These are phyloP conservation scores for Sipha flava DNA, from an alignment of 1,140 invertebrate genomes.

Conservation along the genomic window DNA sequence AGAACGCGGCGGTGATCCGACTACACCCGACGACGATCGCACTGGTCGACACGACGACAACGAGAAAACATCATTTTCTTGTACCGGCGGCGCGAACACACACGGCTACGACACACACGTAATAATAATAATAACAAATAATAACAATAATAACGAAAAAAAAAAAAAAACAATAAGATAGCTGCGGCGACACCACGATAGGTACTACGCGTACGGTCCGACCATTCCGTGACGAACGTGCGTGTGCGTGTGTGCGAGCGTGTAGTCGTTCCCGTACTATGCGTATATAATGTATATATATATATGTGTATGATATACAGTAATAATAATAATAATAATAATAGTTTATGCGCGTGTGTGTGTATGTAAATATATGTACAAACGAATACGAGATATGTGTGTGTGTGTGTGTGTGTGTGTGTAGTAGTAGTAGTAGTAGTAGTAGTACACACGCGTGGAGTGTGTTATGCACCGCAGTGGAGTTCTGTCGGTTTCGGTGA, in stretches of 20 bases:
- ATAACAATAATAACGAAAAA: not conserved
- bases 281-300: not conserved
- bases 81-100: not conserved
- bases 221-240: not conserved
- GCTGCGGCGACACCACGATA: not conserved
- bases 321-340: not conserved
- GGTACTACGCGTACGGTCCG: not conserved
- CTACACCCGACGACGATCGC: not conserved
- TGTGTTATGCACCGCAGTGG: too few species aligned
- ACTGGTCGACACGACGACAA: not conserved
- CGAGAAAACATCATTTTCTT: not conserved
- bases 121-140: not conserved
- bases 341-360: not conserved
- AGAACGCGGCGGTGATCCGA: not conserved
- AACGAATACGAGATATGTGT: not conserved
- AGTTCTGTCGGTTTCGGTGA: not conserved
- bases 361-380: not conserved
- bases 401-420: not conserved
- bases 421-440: too few species aligned
- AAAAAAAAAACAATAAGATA: not conserved
- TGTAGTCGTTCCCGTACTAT: not conserved
- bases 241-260: not conserved
- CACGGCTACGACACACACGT: too few species aligned
- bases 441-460: too few species aligned
- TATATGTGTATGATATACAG: not conserved